Percentiles rank a stretch among this genome's conserved stretches.
phyloP scores from a whole-genome alignment of 1,140 invertebrate genomes.

The Drosophila nannoptera region DNA sequence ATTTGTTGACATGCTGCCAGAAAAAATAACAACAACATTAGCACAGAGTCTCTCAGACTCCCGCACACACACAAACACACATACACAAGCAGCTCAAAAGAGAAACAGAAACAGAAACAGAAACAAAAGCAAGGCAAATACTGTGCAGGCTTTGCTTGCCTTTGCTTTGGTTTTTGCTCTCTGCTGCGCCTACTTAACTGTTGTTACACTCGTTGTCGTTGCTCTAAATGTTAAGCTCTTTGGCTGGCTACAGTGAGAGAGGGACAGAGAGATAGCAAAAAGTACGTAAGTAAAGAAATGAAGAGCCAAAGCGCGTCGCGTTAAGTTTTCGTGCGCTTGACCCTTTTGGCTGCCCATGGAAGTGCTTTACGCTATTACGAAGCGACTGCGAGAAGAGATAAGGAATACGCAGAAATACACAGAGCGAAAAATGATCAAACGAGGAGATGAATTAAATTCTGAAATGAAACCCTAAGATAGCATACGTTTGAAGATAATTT shows the following conservation, averaged over 20 bases:
- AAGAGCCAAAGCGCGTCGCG: conserved; percentile 6
- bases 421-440: background rate
- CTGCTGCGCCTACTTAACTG: conserved; percentile 38
- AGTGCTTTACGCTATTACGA: background rate
- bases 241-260: background rate
- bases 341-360: conserved; percentile 26
- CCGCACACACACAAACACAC: background rate
- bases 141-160: conserved; percentile 31
- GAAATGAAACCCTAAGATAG: background rate
- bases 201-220: conserved; percentile 11
- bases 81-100: conserved; percentile 11
- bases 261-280: background rate
- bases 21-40: conserved; percentile 13
- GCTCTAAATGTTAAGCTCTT: conserved; percentile 21
- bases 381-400: background rate
- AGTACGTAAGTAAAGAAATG: background rate
- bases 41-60: too few relatives aligned
- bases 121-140: conserved; percentile 17
- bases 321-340: conserved; percentile 25
- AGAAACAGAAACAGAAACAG: conserved; percentile 15
- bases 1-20: conserved; percentile 58
- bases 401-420: background rate
- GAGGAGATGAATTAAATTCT: background rate
- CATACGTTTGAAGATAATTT: too few relatives aligned
- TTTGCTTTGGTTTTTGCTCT: conserved; percentile 14